Base-by-base conservation (phyloP, 2,797 vertebrate species). In the Cryptoblepharus egeriae region DNA sequence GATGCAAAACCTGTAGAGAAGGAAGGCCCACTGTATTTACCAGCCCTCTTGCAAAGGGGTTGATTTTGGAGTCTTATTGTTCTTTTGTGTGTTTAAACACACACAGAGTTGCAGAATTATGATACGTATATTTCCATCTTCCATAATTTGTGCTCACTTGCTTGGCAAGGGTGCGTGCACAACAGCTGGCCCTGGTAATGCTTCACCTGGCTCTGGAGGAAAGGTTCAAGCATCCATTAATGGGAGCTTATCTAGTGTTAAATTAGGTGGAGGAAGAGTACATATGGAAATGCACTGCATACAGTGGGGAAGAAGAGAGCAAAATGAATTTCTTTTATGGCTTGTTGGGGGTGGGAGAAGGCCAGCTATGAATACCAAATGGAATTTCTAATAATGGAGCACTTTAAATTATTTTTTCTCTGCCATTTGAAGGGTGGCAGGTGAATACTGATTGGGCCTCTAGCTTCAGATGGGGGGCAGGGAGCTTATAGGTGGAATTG, bases 201-300 rank as follows among this genome's bases (percentile, higher is more conserved):
- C 10, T 4, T 22, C 8, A 18, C 49, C 26, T 58, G 52, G 20
- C 52, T 15, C 22, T 4, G 3, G 8, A 9, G 64, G 64, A 42
- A 28, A 26, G 22, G 67, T 60, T 61, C 64, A 60, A 70, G 37
- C 57, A 37, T 61, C 55, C 57, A 2, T 49, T 76, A 70, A 76
- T 7, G 18, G 55, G 65, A 69, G 65, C 30, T 82, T 70, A 69
- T 76, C 73, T 69, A 45, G 55, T 67, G 22, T 68, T 58, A 81
- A 75, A 75, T 75, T 55, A 65, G 30, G 15, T 61, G 35, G 6
- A 11, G 63, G 20, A 39, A 0, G 4, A 26, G 28, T 26, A 30
- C 45, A 10, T 28, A 8, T 37, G 45, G 79, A 81, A 65, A 30
- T 49, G 57, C 22, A 3, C 60, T 30, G 13, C 15, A 39, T 4